phyloP scores from a whole-genome alignment of 2,797 vertebrate species.

The Poeciliopsis gracilis region DNA sequence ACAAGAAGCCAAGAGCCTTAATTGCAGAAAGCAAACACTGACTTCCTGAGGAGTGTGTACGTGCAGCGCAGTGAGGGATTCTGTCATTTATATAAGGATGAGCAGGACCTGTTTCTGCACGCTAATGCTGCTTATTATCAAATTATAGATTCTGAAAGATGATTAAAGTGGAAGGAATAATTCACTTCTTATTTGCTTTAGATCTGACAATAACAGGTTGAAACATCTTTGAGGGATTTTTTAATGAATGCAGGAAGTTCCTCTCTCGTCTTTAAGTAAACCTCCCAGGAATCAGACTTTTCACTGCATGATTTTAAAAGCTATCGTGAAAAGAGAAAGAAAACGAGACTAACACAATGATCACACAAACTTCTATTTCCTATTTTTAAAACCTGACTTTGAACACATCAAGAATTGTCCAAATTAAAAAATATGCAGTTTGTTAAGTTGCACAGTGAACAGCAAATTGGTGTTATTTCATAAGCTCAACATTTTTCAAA shows the following conservation, averaged over 20 bases:
- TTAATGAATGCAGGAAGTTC: not conserved
- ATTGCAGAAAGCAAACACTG: constrained; percentile 70
- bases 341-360: not conserved
- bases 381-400: not conserved
- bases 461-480: not conserved
- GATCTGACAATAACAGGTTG: not conserved
- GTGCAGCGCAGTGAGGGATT: constrained; percentile 21
- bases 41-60: constrained; percentile 63
- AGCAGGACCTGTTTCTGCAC: not conserved
- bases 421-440: not conserved
- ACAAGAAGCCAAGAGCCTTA: constrained; percentile 51
- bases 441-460: not conserved
- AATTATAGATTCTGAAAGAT: not conserved
- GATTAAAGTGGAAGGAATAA: not conserved
- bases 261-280: not conserved
- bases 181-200: not conserved
- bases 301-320: not conserved
- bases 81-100: not conserved
- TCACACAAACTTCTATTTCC: not conserved
- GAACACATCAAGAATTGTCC: not conserved
- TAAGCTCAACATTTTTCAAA: not conserved
- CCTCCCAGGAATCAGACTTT: not conserved
- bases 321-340: not conserved
- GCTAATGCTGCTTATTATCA: not conserved
- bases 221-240: not conserved